A percentile compares a stretch with the other conserved stretches of the same genome.
Evolutionary conservation across 64 coral and sea anemone species (phyloP).

Genomic region (Orbicella faveolata): DNA sequence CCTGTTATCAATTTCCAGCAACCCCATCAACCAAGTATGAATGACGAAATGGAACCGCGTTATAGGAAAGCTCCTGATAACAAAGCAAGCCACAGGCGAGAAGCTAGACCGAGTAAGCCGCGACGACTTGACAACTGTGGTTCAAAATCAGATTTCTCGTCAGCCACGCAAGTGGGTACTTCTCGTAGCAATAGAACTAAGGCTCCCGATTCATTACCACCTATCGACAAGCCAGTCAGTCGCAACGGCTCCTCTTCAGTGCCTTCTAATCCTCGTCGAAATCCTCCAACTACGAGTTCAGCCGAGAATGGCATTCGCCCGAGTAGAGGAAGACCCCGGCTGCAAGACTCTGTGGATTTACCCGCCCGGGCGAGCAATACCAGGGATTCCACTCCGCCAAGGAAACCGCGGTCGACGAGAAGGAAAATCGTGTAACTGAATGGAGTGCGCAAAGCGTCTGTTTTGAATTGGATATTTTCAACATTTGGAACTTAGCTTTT

Average conservation of each 20-base stretch:
- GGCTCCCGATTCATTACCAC: neutral
- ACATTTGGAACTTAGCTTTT: neutral
- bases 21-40: neutral
- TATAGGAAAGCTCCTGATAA: neutral
- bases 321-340: neutral
- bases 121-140: neutral
- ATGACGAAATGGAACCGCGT: neutral
- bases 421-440: constrained; percentile 19
- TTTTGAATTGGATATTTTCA: neutral
- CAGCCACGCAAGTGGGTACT: neutral
- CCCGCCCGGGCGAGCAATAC: neutral
- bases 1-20: neutral
- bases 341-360: neutral
- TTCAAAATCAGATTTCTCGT: neutral
- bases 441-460: neutral
- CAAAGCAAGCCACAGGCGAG: neutral
- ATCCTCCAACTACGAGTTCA: neutral
- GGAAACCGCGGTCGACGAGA: neutral
- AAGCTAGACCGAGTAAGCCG: neutral
- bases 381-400: neutral
- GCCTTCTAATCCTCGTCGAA: constrained; percentile 2
- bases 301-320: neutral
- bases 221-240: neutral
- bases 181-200: neutral
- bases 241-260: neutral